Conservation (phyloP, 2,797 vertebrate genomes). For the Lycodopsis pacificus region DNA sequence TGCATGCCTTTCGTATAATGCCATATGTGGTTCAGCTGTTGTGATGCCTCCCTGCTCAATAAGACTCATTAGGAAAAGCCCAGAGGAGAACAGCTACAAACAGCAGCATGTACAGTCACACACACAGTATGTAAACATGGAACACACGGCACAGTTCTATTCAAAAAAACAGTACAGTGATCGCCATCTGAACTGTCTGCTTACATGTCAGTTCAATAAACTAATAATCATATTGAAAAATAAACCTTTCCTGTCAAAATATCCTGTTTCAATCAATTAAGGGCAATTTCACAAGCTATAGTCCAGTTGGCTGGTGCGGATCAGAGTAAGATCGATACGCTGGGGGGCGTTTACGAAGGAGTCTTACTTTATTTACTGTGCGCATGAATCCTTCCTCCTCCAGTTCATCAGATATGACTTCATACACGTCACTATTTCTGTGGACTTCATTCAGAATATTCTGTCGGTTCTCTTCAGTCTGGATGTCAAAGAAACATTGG, state of each 20-base stretch:
- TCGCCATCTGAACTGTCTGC: background rate
- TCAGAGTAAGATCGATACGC: background rate
- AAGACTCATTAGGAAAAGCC: slow-evolving; percentile 48
- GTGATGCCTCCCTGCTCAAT: slow-evolving; percentile 3
- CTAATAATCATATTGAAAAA: background rate
- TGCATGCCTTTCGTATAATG: slow-evolving; percentile 5
- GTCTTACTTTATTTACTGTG: too few species aligned
- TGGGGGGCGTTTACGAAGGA: too few species aligned
- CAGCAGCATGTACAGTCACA: slow-evolving; percentile 13
- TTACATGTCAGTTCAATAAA: too few species aligned
- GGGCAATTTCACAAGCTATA: background rate
- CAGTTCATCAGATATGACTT: too few species aligned
- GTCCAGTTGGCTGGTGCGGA: background rate
- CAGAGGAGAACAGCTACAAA: slow-evolving; percentile 29
- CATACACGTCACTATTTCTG: too few species aligned
- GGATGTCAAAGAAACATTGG: too few species aligned
- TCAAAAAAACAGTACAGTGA: background rate
- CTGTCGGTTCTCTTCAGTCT: too few species aligned
- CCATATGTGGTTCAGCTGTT: slow-evolving; percentile 33
- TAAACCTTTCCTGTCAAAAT: background rate
- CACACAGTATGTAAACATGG: background rate
- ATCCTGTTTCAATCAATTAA: too few species aligned
- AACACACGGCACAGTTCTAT: background rate
- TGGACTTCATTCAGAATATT: too few species aligned
- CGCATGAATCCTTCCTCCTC: too few species aligned